Percentiles rank a stretch among this genome's conserved stretches.
phyloP scores from a whole-genome alignment of 2,888 invertebrate species.

The Crossocerus cetratus region DNA sequence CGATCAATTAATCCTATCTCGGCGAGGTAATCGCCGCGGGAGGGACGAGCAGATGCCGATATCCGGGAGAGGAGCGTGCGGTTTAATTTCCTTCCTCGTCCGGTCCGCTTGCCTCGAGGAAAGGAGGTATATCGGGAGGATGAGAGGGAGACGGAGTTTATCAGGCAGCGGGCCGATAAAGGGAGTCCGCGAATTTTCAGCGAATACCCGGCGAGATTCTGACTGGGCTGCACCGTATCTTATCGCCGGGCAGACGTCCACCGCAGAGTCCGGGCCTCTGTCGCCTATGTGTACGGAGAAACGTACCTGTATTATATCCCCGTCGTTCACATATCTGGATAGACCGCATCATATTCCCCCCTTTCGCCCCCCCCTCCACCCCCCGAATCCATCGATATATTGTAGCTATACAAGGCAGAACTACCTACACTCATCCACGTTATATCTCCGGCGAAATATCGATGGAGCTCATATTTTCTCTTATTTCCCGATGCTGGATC shows the following conservation, averaged over 20 bases:
- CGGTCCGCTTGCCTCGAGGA: conserved; percentile 7
- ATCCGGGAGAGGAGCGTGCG: conserved; percentile 29
- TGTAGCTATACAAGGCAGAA: conserved; percentile 27
- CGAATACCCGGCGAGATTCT: conserved; percentile 56
- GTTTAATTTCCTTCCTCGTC: conserved; percentile 34
- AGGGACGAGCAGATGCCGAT: conserved; percentile 24
- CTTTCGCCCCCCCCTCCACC: neutral
- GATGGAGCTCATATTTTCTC: conserved; percentile 53
- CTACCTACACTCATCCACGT: conserved; percentile 45
- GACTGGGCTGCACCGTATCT: conserved; percentile 63
- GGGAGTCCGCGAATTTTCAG: conserved; percentile 62
- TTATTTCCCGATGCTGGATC: conserved; percentile 33
- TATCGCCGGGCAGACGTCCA: conserved; percentile 71
- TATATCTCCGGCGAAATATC: conserved; percentile 65
- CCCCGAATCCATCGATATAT: conserved; percentile 41
- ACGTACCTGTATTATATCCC: conserved; percentile 66
- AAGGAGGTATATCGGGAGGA: conserved; percentile 14
- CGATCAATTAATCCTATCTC: conserved; percentile 34
- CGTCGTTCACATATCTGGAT: conserved; percentile 64
- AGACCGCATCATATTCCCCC: conserved; percentile 64
- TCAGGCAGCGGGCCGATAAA: conserved; percentile 58
- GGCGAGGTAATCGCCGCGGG: conserved; percentile 26
- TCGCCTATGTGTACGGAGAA: conserved; percentile 47
- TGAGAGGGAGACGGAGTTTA: conserved; percentile 41
- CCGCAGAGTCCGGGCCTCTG: conserved; percentile 65